Base-by-base conservation (phyloP, 2,113 vertebrate genomes). In the Macquaria ambigua region DNA sequence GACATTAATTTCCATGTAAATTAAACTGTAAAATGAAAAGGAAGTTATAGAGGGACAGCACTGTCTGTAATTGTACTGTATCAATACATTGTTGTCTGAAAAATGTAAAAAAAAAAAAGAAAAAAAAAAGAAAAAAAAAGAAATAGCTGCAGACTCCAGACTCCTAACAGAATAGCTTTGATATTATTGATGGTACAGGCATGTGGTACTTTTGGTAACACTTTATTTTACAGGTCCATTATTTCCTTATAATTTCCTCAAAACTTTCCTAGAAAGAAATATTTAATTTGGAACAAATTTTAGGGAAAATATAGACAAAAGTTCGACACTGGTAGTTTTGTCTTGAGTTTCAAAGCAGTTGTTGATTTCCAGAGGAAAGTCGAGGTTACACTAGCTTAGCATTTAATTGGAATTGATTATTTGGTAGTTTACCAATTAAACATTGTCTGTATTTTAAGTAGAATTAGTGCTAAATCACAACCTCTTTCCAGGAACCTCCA, bases 41-140 rank as follows among this genome's bases (percentile, higher is more conserved):
- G 61, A 74, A 5, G 74, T 77, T 75, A 66, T 73, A 79, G 78
- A 83, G 43, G 84, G 90, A 91, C 87, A 85, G 87, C 82, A 70
- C 67, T 71, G 90, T 90, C 90, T 88, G 88, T 90, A 83, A 81
- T 73, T 87, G 82, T 91, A 79, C 86, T 77, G 85, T 90, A 75
- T 85, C 73, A 75, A 77, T 74, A 83, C 31, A 80, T 84, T 88
- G 70, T 93, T 81, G 78, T 91, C 64, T 73, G 73, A 88, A 85
- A 86, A 86, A 81, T 78, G 53, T 84, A 72, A 55, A 78, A 77
- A 86, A 74, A 61, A 66, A 46, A 59, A 59, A 59, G 28, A 21
- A 23, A 67, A 55, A 37, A 41, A 39, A 66, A 43, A 64, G 64
- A 46, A 59, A 59, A 39, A 21, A 23, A 67, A 55, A 37, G 41